phyloP scores from a whole-genome alignment of 1,140 invertebrate genomes.

The Pectinophora gossypiella region DNA sequence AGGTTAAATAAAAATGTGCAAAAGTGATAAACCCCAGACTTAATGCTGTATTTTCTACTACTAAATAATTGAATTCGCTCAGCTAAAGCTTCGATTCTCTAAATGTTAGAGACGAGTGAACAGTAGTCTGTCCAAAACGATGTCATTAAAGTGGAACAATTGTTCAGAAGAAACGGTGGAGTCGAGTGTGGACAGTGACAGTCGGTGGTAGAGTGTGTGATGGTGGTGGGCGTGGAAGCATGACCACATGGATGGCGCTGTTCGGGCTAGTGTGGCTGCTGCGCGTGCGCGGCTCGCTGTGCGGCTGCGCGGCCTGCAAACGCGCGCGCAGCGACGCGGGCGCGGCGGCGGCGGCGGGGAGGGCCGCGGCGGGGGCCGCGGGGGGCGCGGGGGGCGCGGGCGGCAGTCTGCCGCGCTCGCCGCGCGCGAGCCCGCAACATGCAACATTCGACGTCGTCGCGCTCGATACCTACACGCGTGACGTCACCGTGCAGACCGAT shows the following conservation, averaged over 20 bases:
- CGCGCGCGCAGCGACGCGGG: slow-evolving; percentile 58
- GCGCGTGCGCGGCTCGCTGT: slow-evolving; percentile 84
- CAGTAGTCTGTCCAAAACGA: no score
- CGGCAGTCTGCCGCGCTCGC: slow-evolving; percentile 22
- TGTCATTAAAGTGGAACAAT: no score
- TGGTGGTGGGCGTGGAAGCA: slow-evolving; percentile 45
- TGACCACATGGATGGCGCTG: slow-evolving; percentile 82
- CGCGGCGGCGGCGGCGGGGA: background rate
- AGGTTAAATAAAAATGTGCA: no score
- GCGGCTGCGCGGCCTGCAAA: slow-evolving; percentile 81
- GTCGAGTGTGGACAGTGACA: background rate
- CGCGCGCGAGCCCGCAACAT: slow-evolving; percentile 36
- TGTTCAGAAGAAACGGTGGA: background rate
- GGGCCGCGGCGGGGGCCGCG: background rate
- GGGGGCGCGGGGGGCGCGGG: background rate
- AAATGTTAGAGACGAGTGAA: no score
- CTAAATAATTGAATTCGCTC: no score
- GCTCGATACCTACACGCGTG: slow-evolving; percentile 56
- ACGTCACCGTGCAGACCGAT: slow-evolving; percentile 64
- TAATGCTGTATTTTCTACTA: no score
- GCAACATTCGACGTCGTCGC: slow-evolving; percentile 62
- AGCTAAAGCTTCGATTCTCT: no score
- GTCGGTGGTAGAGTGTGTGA: slow-evolving; percentile 28
- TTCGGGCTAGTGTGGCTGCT: slow-evolving; percentile 90
- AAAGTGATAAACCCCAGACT: no score